A percentile compares a stretch with the other conserved stretches of the same genome.
These are phyloP conservation scores for Rana temporaria DNA, from an alignment of 2,113 vertebrate genomes.

Conservation along the genomic window DNA sequence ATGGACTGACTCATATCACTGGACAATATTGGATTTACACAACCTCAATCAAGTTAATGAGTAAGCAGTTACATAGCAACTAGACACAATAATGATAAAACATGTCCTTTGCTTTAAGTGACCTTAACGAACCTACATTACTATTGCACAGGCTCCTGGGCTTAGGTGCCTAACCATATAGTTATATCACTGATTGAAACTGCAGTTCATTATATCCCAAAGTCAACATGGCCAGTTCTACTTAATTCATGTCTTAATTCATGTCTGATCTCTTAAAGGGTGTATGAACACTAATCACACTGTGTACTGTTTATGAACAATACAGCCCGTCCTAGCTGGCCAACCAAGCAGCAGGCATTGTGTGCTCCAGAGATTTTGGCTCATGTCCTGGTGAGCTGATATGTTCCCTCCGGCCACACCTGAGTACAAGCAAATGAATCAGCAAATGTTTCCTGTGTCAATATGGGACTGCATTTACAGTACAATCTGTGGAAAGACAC, in stretches of 20 bases:
- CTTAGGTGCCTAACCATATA: neutral
- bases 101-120: conserved; percentile 7
- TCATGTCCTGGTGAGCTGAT: neutral
- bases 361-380: conserved; percentile 34
- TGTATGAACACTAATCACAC: conserved; percentile 1
- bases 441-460: neutral
- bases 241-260: too few relatives aligned
- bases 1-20: too few relatives aligned
- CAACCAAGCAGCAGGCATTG: conserved; percentile 20
- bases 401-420: neutral
- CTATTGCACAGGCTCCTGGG: neutral
- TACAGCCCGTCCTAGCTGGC: conserved; percentile 4
- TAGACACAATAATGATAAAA: neutral
- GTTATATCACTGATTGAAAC: neutral
- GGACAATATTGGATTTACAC: neutral
- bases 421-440: neutral
- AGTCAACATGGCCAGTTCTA: conserved; percentile 13
- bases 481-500: too few relatives aligned
- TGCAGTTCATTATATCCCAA: conserved; percentile 30
- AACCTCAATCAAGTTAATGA: neutral
- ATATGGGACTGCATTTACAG: neutral
- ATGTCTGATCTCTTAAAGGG: neutral
- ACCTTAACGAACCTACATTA: neutral
- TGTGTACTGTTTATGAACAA: conserved; percentile 6
- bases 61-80: neutral